A percentile compares a stretch with the other conserved stretches of the same genome.
phyloP scores from a whole-genome alignment of 2,113 vertebrate genomes.

The Elanus axillaris region DNA sequence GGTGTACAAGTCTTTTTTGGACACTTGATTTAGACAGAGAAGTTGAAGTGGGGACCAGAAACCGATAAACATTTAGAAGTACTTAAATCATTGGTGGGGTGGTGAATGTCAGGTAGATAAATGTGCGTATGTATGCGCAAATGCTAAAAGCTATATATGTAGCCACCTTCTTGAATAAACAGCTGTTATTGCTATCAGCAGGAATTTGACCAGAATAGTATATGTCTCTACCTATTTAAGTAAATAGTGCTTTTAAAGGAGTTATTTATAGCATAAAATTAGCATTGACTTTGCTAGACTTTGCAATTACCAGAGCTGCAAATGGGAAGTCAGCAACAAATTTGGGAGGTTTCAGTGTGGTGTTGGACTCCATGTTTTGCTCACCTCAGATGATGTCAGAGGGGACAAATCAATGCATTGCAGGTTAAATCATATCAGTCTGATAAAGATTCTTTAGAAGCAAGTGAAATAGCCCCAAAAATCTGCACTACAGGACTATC shows the following conservation, averaged over 20 bases:
- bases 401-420: slow-evolving; percentile 1
- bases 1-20: not conserved
- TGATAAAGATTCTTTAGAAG: not conserved
- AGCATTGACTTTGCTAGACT: not conserved
- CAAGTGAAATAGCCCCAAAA: not conserved
- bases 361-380: not conserved
- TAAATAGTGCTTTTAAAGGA: not conserved
- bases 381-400: not conserved
- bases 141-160: not conserved
- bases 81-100: not conserved
- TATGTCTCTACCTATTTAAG: not conserved
- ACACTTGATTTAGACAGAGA: not conserved
- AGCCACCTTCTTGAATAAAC: not conserved
- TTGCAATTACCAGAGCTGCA: not conserved
- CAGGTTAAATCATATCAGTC: not conserved
- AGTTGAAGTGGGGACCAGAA: not conserved
- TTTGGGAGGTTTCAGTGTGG: not conserved
- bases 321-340: not conserved
- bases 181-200: not conserved
- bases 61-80: not conserved
- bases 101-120: not conserved
- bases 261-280: not conserved
- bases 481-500: not conserved
- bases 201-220: not conserved
- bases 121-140: not conserved